Percentiles rank a stretch among this genome's conserved stretches.
phyloP scores from a whole-genome alignment of 2,113 vertebrate genomes.

The Orthonyx spaldingii region DNA sequence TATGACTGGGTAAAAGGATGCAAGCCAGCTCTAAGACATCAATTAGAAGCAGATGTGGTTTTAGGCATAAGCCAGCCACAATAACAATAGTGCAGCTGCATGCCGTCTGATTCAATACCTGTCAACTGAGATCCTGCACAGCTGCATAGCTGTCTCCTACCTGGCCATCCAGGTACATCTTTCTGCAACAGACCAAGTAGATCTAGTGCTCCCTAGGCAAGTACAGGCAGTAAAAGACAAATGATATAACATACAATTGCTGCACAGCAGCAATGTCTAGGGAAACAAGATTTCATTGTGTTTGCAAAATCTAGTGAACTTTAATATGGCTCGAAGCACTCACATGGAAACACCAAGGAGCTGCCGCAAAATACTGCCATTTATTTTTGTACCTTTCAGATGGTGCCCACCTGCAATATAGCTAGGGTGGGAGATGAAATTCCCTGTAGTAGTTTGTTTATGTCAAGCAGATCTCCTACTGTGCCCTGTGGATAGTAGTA shows the following conservation, averaged over 20 bases:
- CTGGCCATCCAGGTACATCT: neutral
- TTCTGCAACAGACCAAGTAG: neutral
- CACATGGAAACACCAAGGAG: neutral
- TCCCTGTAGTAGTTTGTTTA: conserved; percentile 17
- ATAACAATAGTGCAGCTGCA: neutral
- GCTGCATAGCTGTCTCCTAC: neutral
- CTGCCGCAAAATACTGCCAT: neutral
- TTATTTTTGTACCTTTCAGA: conserved; percentile 12
- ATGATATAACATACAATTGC: neutral
- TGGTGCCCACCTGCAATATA: neutral
- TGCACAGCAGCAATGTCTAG: neutral
- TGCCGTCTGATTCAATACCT: neutral
- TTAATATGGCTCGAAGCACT: neutral
- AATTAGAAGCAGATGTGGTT: neutral
- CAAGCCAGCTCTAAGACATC: neutral
- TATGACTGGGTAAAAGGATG: neutral
- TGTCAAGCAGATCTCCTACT: neutral
- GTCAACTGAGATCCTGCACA: neutral
- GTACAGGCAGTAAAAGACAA: neutral
- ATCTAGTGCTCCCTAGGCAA: neutral
- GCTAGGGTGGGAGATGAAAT: neutral
- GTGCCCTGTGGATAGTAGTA: neutral
- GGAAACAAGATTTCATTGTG: neutral
- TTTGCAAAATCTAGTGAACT: conserved; percentile 53
- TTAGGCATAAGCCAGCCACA: neutral